Evolutionary conservation across 2,113 vertebrate genomes (phyloP), one percentile per base, ranked within the genome.

Genomic region (Calyptomena viridis): DNA sequence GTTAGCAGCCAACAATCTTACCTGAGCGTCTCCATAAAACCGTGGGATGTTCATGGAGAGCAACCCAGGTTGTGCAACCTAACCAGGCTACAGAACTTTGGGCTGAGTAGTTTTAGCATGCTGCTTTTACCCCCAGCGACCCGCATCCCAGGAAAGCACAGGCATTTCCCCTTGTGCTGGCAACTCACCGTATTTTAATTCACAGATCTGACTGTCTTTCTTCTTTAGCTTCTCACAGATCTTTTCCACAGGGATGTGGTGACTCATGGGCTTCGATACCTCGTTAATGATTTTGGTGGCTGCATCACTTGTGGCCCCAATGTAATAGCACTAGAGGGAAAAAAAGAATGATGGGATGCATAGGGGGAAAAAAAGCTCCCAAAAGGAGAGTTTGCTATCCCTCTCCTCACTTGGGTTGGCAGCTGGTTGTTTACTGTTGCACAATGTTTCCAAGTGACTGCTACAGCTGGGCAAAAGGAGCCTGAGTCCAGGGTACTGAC

Each of bases 161-260:
- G 47, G 56, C 39, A 42, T 46, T 50, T 44, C 52, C 64, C 79
- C 59, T 44, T 39, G 9, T 0, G 27, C 47, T 55, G 30, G 59
- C 68, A 86, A 98, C 98, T 97, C 95, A 99, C 99, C 99, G 4
- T 99, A 99, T 97, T 98, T 99, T 8, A 99, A 98, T 60, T 99
- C 99, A 86, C 99, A 99, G 97, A 99, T 99, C 98, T 99, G 99
- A 80, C 98, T 95, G 95, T 99, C 99, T 93, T 99, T 99, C 97
- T 99, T 99, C 97, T 99, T 99, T 28, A 99, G 98, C 60, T 99
- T 99, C 97, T 99, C 99, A 44, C 99, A 99, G 94, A 99, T 98
- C 97, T 99, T 99, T 78, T 99, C 99, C 95, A 99, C 99, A 0
- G 99, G 99, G 68, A 98, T 98, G 94, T 99, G 99, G 95, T 98